These are phyloP conservation scores for western clawed frog (Xenopus tropicalis) DNA, from an alignment of 2,113 vertebrate species.

Conservation along the genomic window UCB_Xtro_10.0 CM004452.2:49228001-49228500, in stretches of 20 bases:
- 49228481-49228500: no score
- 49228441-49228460: no score
- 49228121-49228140: slow-evolving; percentile 66
- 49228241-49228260: slow-evolving; percentile 67
- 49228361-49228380: no score
- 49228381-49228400: no score
- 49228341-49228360: no score
- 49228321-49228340: background rate
- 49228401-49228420: no score
- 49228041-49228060: no score
- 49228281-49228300: slow-evolving; percentile 62
- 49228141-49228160: slow-evolving; percentile 65
- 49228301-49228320: background rate
- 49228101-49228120: slow-evolving; percentile 70
- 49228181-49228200: slow-evolving; percentile 43
- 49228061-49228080: no score
- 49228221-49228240: slow-evolving; percentile 62
- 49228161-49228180: slow-evolving; percentile 60
- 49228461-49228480: no score
- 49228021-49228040: no score
- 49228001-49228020: no score
- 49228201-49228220: slow-evolving; percentile 62
- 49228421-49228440: no score
- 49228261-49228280: slow-evolving; percentile 71
- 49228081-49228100: slow-evolving; percentile 82